Evolutionary conservation across 2,797 vertebrate species (phyloP).

Genomic region (Brachyrhaphis roseni): DNA sequence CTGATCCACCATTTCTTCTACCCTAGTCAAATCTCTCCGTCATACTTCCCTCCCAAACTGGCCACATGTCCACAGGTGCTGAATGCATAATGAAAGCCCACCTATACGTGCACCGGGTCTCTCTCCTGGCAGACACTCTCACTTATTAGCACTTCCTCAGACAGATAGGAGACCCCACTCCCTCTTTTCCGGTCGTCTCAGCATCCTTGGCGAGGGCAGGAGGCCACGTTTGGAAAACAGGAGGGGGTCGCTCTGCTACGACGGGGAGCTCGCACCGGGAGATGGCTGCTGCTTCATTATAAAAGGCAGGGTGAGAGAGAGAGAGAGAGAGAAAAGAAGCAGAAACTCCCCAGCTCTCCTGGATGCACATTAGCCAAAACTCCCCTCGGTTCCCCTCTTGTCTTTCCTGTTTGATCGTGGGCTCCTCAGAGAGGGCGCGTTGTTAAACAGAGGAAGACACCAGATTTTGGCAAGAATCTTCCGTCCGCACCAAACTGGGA

Average conservation of each 20-base stretch:
- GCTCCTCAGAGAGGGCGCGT: conserved; percentile 40
- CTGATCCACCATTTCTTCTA: conserved; percentile 70
- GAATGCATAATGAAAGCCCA: conserved; percentile 46
- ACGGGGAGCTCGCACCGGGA: conserved; percentile 53
- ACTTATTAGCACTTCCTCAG: conserved; percentile 35
- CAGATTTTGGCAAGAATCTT: conserved; percentile 33
- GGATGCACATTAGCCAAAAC: conserved; percentile 47
- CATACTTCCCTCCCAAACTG: conserved; percentile 30
- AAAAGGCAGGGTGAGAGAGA: conserved; percentile 32
- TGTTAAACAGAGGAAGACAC: conserved; percentile 31
- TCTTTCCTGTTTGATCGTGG: conserved; percentile 28
- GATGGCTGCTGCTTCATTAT: conserved; percentile 40
- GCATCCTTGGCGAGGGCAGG: conserved; percentile 39
- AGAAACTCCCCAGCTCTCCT: conserved; percentile 36
- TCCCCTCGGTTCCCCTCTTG: conserved; percentile 24
- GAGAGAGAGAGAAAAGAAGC: conserved; percentile 24
- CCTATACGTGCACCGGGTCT: conserved; percentile 34
- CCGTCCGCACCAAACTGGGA: conserved; percentile 42
- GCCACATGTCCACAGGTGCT: conserved; percentile 28
- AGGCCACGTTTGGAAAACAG: conserved; percentile 59
- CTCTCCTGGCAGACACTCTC: conserved; percentile 32
- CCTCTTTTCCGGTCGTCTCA: conserved; percentile 40
- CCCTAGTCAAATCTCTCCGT: conserved; percentile 38
- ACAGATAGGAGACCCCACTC: conserved; percentile 54
- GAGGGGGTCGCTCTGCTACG: conserved; percentile 32